Evolutionary conservation across 2,888 invertebrate genomes (phyloP).

Genomic region (Stenchaetothrips biformis): DNA sequence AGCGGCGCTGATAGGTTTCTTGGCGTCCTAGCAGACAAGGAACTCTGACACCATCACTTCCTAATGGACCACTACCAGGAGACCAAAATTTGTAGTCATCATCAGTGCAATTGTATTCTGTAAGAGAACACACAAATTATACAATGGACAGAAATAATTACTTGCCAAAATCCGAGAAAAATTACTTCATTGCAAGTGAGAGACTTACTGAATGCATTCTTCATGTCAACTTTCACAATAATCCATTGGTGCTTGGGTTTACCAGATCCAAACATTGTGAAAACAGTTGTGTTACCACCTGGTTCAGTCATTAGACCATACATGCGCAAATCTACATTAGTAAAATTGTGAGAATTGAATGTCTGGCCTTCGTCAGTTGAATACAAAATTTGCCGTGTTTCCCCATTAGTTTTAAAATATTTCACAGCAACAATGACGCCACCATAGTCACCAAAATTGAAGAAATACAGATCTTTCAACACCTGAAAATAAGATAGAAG

Average conservation of each 20-base stretch:
- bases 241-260: constrained; percentile 76
- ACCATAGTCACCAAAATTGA: constrained; percentile 87
- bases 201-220: constrained; percentile 51
- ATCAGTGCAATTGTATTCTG: constrained; percentile 55
- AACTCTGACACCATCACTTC: constrained; percentile 53
- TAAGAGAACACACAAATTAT: constrained; percentile 27
- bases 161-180: not conserved
- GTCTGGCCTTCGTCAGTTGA: constrained; percentile 81
- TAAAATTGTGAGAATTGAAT: constrained; percentile 70
- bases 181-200: not conserved
- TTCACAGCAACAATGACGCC: constrained; percentile 81
- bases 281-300: constrained; percentile 86
- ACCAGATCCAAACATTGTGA: constrained; percentile 85
- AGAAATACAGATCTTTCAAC: constrained; percentile 74
- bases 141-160: not conserved
- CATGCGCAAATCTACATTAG: constrained; percentile 68
- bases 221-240: constrained; percentile 67
- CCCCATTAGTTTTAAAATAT: constrained; percentile 69
- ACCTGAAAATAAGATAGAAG: constrained; percentile 43
- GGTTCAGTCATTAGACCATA: constrained; percentile 91
- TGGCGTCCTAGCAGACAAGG: constrained; percentile 74
- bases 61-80: constrained; percentile 55
- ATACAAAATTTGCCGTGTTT: constrained; percentile 74
- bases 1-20: constrained; percentile 68
- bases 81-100: constrained; percentile 87